Evolutionary conservation across 30 jellyfish, hydroid and myxozoan genomes (phyloP).

Genomic region (Hydra vulgaris): DNA sequence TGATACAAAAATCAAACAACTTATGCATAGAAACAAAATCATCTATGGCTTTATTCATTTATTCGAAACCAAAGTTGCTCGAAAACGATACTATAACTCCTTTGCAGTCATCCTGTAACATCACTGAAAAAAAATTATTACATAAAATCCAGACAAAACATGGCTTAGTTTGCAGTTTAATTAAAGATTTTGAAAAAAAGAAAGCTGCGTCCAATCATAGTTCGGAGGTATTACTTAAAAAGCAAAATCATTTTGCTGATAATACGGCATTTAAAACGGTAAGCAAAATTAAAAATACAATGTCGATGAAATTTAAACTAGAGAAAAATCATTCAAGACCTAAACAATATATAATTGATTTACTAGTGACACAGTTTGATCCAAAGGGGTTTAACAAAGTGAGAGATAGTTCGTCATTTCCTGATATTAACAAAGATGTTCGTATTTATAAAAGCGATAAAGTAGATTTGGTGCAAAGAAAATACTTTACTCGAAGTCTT

Average conservation of each 20-base stretch:
- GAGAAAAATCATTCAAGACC: neutral
- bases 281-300: neutral
- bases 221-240: neutral
- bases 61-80: conserved; percentile 10
- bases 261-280: neutral
- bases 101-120: neutral
- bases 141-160: neutral
- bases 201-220: neutral
- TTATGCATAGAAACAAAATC: conserved; percentile 63
- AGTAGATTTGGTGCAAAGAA: neutral
- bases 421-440: neutral
- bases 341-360: too few relatives aligned
- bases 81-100: neutral
- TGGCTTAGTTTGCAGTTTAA: neutral
- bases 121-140: neutral
- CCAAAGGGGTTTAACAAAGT: neutral
- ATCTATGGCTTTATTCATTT: conserved; percentile 36
- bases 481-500: conserved; percentile 63
- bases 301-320: neutral
- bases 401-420: neutral
- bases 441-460: conserved; percentile 8
- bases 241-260: neutral
- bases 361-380: too few relatives aligned
- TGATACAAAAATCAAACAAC: conserved; percentile 76
- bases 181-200: neutral